A percentile compares a stretch with the other conserved stretches of the same genome.
Conservation (phyloP, 2,888 invertebrate species). For the Morpho deidamia region DNA sequence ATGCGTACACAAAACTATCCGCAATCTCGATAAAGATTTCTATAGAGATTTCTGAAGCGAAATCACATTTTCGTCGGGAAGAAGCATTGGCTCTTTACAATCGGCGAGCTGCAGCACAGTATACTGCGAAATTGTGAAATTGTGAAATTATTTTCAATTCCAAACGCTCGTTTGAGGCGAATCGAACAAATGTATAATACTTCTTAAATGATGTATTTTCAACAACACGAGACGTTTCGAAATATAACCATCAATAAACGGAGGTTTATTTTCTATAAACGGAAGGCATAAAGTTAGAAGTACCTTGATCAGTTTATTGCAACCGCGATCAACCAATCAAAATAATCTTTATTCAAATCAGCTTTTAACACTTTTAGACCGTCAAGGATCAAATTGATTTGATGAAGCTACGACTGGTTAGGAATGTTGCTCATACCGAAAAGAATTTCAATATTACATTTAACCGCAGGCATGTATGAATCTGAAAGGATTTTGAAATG, state of each 20-base stretch:
- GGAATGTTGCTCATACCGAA: no score
- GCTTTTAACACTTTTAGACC: no score
- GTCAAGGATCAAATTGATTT: no score
- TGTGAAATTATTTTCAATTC: conserved; percentile 22
- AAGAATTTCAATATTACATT: no score
- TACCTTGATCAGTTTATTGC: no score
- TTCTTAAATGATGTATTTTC: not conserved
- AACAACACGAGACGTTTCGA: not conserved
- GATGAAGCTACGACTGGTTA: no score
- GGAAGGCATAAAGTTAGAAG: no score
- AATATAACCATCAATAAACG: not conserved
- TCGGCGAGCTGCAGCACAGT: conserved; percentile 5
- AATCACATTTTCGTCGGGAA: conserved; percentile 14
- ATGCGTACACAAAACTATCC: not conserved
- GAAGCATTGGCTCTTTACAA: conserved; percentile 16
- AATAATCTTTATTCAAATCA: no score
- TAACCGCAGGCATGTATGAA: no score
- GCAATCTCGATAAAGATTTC: conserved; percentile 2
- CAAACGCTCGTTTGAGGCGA: conserved; percentile 7
- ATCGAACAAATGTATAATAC: not conserved
- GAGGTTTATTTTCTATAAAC: no score
- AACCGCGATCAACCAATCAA: no score
- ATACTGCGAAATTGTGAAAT: conserved; percentile 18
- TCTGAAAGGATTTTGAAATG: no score
- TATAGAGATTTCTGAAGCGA: conserved; percentile 3